Conservation (phyloP, 2,888 invertebrate genomes). For the Eupithecia centaureata region DNA sequence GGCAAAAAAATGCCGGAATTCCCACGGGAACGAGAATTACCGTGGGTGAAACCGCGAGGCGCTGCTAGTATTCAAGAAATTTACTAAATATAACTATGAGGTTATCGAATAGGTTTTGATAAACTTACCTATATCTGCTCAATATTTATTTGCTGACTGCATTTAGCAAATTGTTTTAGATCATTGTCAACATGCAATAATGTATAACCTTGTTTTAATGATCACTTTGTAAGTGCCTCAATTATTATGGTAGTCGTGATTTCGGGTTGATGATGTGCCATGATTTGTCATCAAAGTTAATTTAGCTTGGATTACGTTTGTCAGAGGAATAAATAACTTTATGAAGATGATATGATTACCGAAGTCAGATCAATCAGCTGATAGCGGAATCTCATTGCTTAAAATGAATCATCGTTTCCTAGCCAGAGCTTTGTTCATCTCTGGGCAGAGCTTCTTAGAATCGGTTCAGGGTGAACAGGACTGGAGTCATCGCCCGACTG, state of each 20-base stretch:
- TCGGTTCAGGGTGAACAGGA: slow-evolving; percentile 41
- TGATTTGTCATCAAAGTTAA: slow-evolving; percentile 7
- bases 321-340: not conserved
- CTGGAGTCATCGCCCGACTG: slow-evolving; percentile 41
- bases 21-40: too few relatives aligned
- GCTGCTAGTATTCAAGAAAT: too few relatives aligned
- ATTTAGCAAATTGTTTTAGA: not conserved
- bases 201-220: not conserved
- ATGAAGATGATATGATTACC: slow-evolving; percentile 12
- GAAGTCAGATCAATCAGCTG: slow-evolving; percentile 37
- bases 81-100: too few relatives aligned
- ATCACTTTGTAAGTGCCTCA: not conserved
- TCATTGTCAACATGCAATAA: too few relatives aligned
- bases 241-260: not conserved
- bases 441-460: slow-evolving; percentile 38
- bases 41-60: too few relatives aligned
- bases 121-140: too few relatives aligned
- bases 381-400: slow-evolving; percentile 35
- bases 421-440: slow-evolving; percentile 30
- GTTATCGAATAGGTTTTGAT: too few relatives aligned
- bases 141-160: too few relatives aligned
- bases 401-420: slow-evolving; percentile 38
- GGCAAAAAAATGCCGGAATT: too few relatives aligned
- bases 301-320: not conserved
- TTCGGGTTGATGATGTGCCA: not conserved